Base-by-base conservation (phyloP, 2,888 invertebrate species). In the Habroteleia sp. region DNA sequence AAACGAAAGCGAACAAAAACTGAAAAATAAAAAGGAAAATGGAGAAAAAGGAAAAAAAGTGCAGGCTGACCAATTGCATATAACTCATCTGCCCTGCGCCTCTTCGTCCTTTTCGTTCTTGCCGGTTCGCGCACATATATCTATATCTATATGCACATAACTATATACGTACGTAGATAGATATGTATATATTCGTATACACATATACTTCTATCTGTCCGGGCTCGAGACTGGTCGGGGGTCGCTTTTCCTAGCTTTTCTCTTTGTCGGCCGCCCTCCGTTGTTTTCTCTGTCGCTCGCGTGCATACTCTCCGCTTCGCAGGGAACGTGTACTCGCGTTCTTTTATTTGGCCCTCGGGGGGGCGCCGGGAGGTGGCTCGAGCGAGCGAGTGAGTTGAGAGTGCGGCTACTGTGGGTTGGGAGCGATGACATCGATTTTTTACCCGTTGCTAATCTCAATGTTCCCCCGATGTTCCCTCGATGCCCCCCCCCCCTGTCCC, bases 371-470 rank as follows among this genome's bases (percentile, higher is more conserved):
- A 79, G 80, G 76, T 78, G 79, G 79, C 80, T 77, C 76, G 74
- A 31, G 29, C 29, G 76, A 60, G 73, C 29, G 75, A 72, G 42
- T 62, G 58, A 69, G 56, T 54, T 48, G 74, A 58, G 65, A 73
- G 79, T 58, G 77, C 72, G 75, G 77, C 77, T 78, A 77, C 78
- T 72, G 79, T 56, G 77, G 81, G 79, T 80, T 83, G 83, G 81
- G 83, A 83, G 85, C 85, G 87, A 87, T 87, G 86, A 87, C 87
- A 87, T 87, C 87, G 87, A 87, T 87, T 87, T 87, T 87, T 87
- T 86, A 85, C 84, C 84, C 86, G 83, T 82, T 83, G 86, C 86
- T 87, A 87, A 87, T 87, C 87, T 87, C 87, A 85, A 85, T 85
- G 85, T 84, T 81, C 80, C 81, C 80, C 80, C 79, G 80, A n/a